Percentiles rank a stretch among this genome's conserved stretches.
Evolutionary conservation across 2,113 vertebrate species (phyloP).

Genomic region (Silurus glanis): DNA sequence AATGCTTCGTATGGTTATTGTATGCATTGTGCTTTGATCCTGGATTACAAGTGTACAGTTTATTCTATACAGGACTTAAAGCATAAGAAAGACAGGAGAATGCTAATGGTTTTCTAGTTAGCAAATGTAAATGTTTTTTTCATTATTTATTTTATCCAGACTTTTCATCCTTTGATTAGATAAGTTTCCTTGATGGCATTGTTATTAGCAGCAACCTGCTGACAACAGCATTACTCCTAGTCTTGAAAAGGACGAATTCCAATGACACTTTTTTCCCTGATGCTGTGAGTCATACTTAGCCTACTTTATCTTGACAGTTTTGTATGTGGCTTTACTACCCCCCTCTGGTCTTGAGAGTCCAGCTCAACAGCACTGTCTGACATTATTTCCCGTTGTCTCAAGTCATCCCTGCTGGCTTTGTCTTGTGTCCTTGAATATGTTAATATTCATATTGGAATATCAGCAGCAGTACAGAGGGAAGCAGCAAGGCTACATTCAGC

Average conservation of each 20-base stretch:
- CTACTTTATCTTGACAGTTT: conserved; percentile 44
- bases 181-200: conserved; percentile 21
- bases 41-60: conserved; percentile 36
- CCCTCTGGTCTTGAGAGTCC: neutral
- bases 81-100: neutral
- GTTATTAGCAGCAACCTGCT: conserved; percentile 38
- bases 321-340: conserved; percentile 27
- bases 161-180: conserved; percentile 28
- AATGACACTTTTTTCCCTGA: conserved; percentile 39
- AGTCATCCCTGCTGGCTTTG: conserved; percentile 45
- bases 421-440: conserved; percentile 53
- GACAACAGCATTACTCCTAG: conserved; percentile 31
- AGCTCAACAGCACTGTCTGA: conserved; percentile 29
- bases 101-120: conserved; percentile 13
- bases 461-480: neutral
- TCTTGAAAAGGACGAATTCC: conserved; percentile 46
- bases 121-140: conserved; percentile 17
- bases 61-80: conserved; percentile 16
- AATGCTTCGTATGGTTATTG: neutral
- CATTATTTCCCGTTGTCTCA: conserved; percentile 44
- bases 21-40: conserved; percentile 14
- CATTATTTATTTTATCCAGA: conserved; percentile 19
- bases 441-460: conserved; percentile 27
- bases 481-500: neutral
- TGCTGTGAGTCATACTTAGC: conserved; percentile 44